Evolutionary conservation across 2,113 vertebrate genomes (phyloP).

Genomic region (Eublepharis macularius): DNA sequence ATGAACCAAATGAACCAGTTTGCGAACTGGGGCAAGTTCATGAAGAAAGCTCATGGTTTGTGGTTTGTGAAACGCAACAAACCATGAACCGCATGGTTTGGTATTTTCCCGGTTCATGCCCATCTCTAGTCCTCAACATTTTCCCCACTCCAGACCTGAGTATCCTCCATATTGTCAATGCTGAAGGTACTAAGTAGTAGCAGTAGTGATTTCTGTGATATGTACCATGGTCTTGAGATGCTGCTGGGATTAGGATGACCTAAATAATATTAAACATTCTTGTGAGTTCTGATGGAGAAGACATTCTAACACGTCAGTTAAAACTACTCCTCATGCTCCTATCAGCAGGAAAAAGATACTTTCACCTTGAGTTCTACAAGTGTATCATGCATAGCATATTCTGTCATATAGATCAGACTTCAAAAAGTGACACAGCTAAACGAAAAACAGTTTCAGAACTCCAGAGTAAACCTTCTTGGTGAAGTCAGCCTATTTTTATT

Average conservation of each 20-base stretch:
- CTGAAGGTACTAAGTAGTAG: neutral
- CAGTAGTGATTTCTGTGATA: neutral
- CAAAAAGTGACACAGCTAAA: constrained; percentile 7
- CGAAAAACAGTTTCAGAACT: neutral
- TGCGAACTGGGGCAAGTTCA: no score
- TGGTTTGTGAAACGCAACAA: no score
- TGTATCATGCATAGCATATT: neutral
- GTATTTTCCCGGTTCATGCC: no score
- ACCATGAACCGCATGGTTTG: no score
- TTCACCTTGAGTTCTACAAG: neutral
- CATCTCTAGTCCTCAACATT: no score
- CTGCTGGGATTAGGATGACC: neutral
- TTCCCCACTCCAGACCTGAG: neutral
- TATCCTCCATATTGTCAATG: neutral
- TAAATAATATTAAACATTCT: neutral
- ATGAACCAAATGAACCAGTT: no score
- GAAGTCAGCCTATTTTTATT: neutral
- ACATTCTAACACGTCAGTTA: neutral
- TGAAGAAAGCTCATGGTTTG: no score
- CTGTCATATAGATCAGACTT: constrained; percentile 2
- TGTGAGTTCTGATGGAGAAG: neutral
- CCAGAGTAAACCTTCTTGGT: neutral
- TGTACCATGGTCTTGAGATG: neutral
- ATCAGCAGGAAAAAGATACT: neutral
- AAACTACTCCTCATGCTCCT: neutral